These are phyloP conservation scores for Apostichopus japonicus DNA, from an alignment of 35 echinoderm and acorn worm species.

Conservation along the genomic window DNA sequence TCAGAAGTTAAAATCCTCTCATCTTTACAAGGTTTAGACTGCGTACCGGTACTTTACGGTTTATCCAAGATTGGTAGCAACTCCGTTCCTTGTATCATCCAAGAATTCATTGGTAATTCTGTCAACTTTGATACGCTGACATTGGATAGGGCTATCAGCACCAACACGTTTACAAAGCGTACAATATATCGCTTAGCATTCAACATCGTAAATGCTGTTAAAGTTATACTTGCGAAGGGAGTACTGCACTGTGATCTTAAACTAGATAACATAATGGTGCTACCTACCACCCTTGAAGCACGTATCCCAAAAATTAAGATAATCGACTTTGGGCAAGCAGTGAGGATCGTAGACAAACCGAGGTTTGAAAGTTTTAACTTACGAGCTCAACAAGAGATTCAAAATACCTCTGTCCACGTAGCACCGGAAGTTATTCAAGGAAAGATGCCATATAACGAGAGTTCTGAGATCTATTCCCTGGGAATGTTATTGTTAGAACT, in stretches of 20 bases:
- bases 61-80: not conserved
- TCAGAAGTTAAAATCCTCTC: not conserved
- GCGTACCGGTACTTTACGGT: not conserved
- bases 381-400: not conserved
- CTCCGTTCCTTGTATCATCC: not conserved
- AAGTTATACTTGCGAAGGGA: not conserved
- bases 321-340: constrained; percentile 12
- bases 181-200: not conserved
- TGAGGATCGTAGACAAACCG: not conserved
- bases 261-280: not conserved
- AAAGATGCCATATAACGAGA: not conserved
- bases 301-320: not conserved
- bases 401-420: not conserved
- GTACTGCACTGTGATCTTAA: constrained; percentile 6
- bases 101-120: not conserved
- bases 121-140: not conserved
- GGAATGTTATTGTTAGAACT: not conserved
- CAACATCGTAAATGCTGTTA: not conserved
- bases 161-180: not conserved
- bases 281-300: not conserved
- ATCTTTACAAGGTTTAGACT: constrained; percentile 20
- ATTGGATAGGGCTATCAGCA: not conserved
- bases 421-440: constrained; percentile 6
- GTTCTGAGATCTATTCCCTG: not conserved
- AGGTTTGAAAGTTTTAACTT: not conserved